These are phyloP conservation scores for Haliaeetus leucogaster DNA, from an alignment of 2,113 vertebrate genomes.

Conservation along the genomic window DNA sequence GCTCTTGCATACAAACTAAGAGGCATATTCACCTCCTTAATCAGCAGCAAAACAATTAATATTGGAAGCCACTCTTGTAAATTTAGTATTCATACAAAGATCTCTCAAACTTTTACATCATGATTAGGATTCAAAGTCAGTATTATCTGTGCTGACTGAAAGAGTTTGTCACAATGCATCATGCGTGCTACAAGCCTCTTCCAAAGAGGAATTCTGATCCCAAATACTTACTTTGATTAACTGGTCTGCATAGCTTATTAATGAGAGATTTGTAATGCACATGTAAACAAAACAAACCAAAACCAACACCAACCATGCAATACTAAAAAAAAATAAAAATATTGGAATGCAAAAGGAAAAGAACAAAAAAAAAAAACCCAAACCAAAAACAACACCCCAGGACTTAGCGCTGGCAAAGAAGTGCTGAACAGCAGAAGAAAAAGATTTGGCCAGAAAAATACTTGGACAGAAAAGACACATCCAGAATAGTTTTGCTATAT, in stretches of 20 bases:
- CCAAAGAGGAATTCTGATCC: not conserved
- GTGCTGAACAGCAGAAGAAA: not conserved
- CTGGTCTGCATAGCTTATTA: not conserved
- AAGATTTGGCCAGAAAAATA: not conserved
- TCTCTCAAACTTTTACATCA: not conserved
- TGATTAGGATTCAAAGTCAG: not conserved
- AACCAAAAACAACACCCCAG: not conserved
- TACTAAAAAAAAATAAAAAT: not conserved
- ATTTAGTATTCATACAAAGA: not conserved
- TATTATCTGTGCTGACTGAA: not conserved
- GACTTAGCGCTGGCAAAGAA: not conserved
- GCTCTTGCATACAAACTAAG: not conserved
- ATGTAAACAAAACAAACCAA: not conserved
- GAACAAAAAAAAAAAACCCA: not conserved
- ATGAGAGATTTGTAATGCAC: not conserved
- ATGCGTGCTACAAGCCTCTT: not conserved
- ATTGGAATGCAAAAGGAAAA: not conserved
- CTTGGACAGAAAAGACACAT: not conserved
- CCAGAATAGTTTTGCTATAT: slow-evolving; percentile 9
- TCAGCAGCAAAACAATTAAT: not conserved
- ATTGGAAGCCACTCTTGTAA: not conserved
- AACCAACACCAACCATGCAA: not conserved
- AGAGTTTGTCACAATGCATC: not conserved
- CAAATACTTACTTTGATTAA: slow-evolving; percentile 31
- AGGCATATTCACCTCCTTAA: not conserved